Conservation (phyloP, 2,113 vertebrate genomes). For the Colius striatus region DNA sequence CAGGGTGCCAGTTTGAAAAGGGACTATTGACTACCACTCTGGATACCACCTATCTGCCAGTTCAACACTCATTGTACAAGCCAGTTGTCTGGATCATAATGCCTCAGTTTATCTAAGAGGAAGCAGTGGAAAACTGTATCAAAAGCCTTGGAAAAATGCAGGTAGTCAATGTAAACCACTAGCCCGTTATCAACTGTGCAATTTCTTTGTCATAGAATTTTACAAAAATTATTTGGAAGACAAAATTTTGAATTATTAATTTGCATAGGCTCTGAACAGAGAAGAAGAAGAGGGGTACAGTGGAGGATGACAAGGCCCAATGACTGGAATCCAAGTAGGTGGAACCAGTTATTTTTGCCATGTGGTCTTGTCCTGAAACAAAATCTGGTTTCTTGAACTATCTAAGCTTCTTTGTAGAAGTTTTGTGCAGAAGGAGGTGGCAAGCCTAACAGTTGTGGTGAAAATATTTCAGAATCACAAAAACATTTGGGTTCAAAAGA, state of each 20-base stretch:
- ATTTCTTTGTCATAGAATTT: background rate
- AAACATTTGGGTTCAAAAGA: background rate
- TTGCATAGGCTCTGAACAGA: background rate
- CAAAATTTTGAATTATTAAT: background rate
- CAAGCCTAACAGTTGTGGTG: background rate
- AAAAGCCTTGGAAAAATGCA: background rate
- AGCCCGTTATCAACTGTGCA: background rate
- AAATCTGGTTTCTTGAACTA: accelerated
- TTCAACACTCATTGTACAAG: background rate
- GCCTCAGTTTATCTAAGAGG: background rate
- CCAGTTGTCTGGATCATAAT: background rate
- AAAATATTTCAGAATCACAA: background rate
- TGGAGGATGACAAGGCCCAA: background rate
- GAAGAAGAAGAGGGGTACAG: background rate
- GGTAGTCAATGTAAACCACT: background rate
- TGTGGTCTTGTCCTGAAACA: background rate
- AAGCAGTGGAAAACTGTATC: background rate
- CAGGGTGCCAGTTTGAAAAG: background rate
- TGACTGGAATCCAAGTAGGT: background rate
- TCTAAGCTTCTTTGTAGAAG: background rate
- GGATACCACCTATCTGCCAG: background rate
- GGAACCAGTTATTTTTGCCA: background rate
- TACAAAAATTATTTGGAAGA: background rate
- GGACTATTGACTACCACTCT: background rate
- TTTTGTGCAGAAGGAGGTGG: background rate